Base-by-base conservation (phyloP, 2,888 invertebrate genomes). In the Copidosoma aretas region DNA sequence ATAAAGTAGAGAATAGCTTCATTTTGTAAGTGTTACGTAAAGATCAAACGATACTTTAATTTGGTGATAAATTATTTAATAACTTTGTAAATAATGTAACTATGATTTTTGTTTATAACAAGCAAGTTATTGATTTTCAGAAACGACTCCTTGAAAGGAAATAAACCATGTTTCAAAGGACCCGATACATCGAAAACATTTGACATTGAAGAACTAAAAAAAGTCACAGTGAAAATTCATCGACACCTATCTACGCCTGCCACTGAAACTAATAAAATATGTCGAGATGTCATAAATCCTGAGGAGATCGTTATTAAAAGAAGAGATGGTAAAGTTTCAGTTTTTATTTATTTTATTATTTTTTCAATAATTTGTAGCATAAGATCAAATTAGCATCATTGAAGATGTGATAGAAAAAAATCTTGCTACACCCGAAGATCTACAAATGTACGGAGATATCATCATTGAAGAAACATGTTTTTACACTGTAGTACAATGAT, bases 321-420 rank as follows among this genome's bases (percentile, higher is more conserved):
- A 68, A 58, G 71, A 67, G 64, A 68, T 22, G 71, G 71, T 71
- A 71, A 71, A 43, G 43, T 67, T 19, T 24, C 39, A n/a, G n/a
- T 21, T 32, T 67, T 57, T 25, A 46, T 66, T 63, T 32, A n/a
- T n/a, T n/a, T 41, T 56, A 64, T 24, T 19, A 63, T 70, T 49
- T 70, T 12, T 52, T 46, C 12, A 4, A 52, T 65, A 12, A n/a
- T 61, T 39, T 25, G 49, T 21, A 25, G 43, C 14, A 46, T 46
- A 46, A 66, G 14, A 67, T 32, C n/a, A 4, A 32, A 8, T 32
- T 32, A 32, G 8, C 32, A 32, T 32, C 3, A 32, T 32, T 32
- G 32, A 32, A 32, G 32, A 32, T 32, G 32, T 8, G 32, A 32
- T 8, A 32, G 8, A 32, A 5, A 8, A 5, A 32, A 32, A 3